Evolutionary conservation across 2,888 invertebrate species (phyloP).

Genomic region (Mamestra brassicae): DNA sequence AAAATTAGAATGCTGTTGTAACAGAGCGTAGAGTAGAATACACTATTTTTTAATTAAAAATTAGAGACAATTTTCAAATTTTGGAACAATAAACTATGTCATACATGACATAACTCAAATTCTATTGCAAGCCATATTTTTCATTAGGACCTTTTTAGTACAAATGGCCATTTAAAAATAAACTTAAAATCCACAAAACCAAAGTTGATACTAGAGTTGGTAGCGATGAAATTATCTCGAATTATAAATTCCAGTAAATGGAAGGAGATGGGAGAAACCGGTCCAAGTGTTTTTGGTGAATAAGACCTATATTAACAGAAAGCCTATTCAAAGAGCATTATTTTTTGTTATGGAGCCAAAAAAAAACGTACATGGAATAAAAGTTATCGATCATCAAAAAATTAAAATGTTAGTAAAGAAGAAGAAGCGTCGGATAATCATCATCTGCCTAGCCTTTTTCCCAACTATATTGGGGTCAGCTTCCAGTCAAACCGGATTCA

Average conservation of each 20-base stretch:
- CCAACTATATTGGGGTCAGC: too few species aligned
- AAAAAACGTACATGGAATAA: too few species aligned
- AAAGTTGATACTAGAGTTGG: neutral
- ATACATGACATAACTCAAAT: neutral
- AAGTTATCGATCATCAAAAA: too few species aligned
- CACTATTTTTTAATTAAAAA: neutral
- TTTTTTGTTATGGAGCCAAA: too few species aligned
- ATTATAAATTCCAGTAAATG: neutral
- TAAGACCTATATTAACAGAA: too few species aligned
- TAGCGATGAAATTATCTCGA: neutral
- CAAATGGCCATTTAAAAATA: neutral
- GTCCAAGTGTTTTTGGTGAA: too few species aligned
- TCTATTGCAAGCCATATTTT: neutral
- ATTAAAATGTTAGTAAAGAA: too few species aligned
- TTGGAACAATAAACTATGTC: neutral
- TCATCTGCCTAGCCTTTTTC: too few species aligned
- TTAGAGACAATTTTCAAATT: neutral
- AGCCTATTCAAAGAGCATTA: too few species aligned
- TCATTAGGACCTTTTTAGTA: neutral
- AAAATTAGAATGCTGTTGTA: conserved; percentile 18
- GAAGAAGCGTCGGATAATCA: too few species aligned
- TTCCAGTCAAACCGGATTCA: too few species aligned
- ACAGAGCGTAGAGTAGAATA: neutral
- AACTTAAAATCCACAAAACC: neutral
- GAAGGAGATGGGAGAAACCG: too few species aligned